Percentiles rank a stretch among this genome's conserved stretches.
These are phyloP conservation scores for Carapus acus DNA, from an alignment of 2,797 vertebrate genomes.

Conservation along the genomic window DNA sequence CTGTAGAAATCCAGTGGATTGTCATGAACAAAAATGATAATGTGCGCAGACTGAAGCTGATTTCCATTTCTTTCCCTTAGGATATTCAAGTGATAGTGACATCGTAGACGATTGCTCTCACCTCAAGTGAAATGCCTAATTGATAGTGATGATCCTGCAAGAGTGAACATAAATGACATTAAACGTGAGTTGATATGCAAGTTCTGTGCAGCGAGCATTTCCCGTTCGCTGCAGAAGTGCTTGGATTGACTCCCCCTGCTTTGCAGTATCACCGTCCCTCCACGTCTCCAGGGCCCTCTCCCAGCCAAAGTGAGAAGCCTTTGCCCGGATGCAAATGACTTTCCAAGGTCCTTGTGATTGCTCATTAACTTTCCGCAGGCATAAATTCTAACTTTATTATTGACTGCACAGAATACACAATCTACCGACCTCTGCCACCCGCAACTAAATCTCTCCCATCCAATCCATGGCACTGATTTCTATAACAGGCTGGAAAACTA, in stretches of 20 bases:
- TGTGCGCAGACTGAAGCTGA: too few relatives aligned
- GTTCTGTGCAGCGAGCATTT: background rate
- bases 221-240: constrained; percentile 3
- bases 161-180: too few relatives aligned
- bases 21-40: too few relatives aligned
- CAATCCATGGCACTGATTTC: constrained; percentile 93
- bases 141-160: too few relatives aligned
- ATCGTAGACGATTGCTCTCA: too few relatives aligned
- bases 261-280: constrained; percentile 41
- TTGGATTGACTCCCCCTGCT: constrained; percentile 8
- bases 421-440: constrained; percentile 96
- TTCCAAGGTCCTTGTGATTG: constrained; percentile 94
- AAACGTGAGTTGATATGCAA: too few relatives aligned
- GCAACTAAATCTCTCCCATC: constrained; percentile 94
- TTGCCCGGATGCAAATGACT: constrained; percentile 89
- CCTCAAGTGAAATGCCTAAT: too few relatives aligned
- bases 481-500: constrained; percentile 78
- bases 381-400: constrained; percentile 99
- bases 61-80: too few relatives aligned
- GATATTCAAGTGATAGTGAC: too few relatives aligned
- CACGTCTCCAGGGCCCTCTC: constrained; percentile 69
- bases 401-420: constrained; percentile 99
- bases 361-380: constrained; percentile 96
- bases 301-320: constrained; percentile 74
- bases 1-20: too few relatives aligned